Base-by-base conservation (phyloP, 2,113 vertebrate genomes). In the Morone saxatilis region DNA sequence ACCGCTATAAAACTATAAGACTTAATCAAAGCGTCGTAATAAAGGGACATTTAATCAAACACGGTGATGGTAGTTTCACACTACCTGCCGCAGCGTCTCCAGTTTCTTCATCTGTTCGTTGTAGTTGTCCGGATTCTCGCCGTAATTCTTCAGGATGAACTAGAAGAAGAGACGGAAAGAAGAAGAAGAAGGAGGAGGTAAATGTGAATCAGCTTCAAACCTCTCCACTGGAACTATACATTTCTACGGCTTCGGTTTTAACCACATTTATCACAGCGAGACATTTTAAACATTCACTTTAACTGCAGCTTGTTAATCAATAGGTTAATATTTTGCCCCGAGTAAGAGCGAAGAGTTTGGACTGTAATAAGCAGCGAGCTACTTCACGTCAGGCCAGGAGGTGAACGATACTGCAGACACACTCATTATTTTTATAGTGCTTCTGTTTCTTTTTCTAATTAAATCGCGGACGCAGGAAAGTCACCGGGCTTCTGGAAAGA, bases 91-190 rank as follows among this genome's bases (percentile, higher is more conserved):
- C 36, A 99, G 94, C 56, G 96, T 94, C 87, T 99, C 98, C 92
- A 99, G 93, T 79, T 99, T 99, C 91, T 98, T 98, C 90, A 99
- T 88, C 83, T 99, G 97, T 86, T 99, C 98, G 0, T 97, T 99
- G 94, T 99, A 99, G 85, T 95, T 97, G 93, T 99, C 98, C 0
- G 98, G 98, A 90, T 99, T 98, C 92, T 99, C 98, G 0, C 98
- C 97, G 3, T 99, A 99, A 91, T 99, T 98, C 93, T 98, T 99
- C 86, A 98, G 84, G 40, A 99, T 98, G 84, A 98, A 99, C 98
- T 99, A 82, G 0, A 65, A 48, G 3, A 31, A 86, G 12, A 62
- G 11, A 63, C 22, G 40, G 14, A 48, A 19, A 17, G 17, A 74
- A 72, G 25, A 25, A 25, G 25, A 25, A 25, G 25, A n/a, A n/a